A percentile compares a stretch with the other conserved stretches of the same genome.
These are phyloP conservation scores for Channallabes apus DNA, from an alignment of 2,797 vertebrate species.

Conservation along the genomic window DNA sequence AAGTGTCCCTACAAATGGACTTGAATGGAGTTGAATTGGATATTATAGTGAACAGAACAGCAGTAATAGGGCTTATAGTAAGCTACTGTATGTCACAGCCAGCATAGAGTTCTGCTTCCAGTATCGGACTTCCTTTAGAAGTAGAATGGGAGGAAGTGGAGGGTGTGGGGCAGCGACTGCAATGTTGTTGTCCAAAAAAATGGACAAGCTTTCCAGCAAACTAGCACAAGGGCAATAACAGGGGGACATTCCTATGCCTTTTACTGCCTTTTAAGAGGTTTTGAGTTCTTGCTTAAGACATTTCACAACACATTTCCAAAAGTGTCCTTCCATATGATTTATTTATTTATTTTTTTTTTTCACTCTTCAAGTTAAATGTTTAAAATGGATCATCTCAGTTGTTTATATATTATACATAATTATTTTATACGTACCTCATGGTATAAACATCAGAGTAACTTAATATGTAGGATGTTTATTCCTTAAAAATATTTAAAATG, in stretches of 20 bases:
- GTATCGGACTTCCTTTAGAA: conserved; percentile 51
- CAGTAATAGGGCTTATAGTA: neutral
- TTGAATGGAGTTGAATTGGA: neutral
- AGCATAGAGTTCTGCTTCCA: conserved; percentile 19
- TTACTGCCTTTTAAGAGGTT: conserved; percentile 29
- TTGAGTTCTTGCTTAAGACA: neutral
- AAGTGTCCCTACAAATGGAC: neutral
- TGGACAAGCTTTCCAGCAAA: conserved; percentile 62
- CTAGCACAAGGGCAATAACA: conserved; percentile 71
- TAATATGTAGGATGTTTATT: neutral
- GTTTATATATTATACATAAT: neutral
- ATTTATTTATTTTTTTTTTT: neutral
- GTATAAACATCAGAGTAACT: neutral
- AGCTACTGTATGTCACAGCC: neutral
- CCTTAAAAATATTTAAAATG: neutral
- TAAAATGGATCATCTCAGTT: neutral
- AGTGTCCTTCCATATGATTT: conserved; percentile 39
- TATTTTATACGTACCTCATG: neutral
- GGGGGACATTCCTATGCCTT: conserved; percentile 63
- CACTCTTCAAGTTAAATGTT: neutral
- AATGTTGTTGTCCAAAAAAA: conserved; percentile 69
- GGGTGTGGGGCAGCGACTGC: conserved; percentile 57
- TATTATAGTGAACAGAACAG: neutral
- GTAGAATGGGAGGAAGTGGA: conserved; percentile 58
- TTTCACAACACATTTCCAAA: neutral